Percentiles rank a stretch among this genome's conserved stretches.
These are phyloP conservation scores for Gymnarchus niloticus DNA, from an alignment of 2,113 vertebrate species.

Conservation along the genomic window DNA sequence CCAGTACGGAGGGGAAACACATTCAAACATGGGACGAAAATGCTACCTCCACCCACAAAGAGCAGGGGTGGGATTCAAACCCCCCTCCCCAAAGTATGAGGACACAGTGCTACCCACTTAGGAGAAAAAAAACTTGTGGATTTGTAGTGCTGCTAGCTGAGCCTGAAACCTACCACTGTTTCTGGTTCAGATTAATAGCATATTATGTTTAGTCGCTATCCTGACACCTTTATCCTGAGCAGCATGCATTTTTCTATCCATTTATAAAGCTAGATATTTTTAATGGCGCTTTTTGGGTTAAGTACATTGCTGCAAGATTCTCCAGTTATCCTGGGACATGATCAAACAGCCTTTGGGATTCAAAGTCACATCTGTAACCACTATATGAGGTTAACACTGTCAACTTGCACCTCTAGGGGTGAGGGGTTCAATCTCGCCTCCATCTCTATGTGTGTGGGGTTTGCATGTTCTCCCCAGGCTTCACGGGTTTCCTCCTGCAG, in stretches of 20 bases:
- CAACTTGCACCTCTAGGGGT: too few relatives aligned
- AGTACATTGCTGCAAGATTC: neutral
- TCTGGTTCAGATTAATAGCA: neutral
- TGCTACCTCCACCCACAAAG: neutral
- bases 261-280: neutral
- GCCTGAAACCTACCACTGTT: too few relatives aligned
- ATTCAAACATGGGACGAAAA: neutral
- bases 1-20: neutral
- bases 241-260: neutral
- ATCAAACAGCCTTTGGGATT: neutral
- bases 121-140: too few relatives aligned
- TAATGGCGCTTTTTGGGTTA: neutral
- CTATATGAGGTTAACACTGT: too few relatives aligned
- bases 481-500: too few relatives aligned
- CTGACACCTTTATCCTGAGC: neutral
- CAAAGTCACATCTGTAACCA: neutral
- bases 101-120: neutral
- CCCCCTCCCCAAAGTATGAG: neutral
- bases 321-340: neutral
- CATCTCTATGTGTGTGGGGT: too few relatives aligned
- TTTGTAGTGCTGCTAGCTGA: too few relatives aligned
- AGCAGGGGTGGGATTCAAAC: neutral
- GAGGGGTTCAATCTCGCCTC: too few relatives aligned
- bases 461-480: too few relatives aligned
- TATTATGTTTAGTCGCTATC: neutral